phyloP scores from a whole-genome alignment of 2,797 vertebrate genomes.

The Microctenopoma lineatum region DNA sequence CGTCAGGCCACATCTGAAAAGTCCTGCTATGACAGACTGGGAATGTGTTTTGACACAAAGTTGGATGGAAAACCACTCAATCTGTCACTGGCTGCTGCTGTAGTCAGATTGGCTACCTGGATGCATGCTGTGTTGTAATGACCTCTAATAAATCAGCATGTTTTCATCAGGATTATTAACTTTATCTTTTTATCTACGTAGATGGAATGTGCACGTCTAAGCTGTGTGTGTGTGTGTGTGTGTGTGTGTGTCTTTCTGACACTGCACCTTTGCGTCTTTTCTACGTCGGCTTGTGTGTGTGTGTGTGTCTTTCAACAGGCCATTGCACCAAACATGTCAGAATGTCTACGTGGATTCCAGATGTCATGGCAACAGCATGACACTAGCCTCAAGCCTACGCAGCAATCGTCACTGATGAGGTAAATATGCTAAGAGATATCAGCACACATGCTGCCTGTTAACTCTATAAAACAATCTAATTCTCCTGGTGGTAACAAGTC shows the following conservation, averaged over 20 bases:
- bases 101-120: constrained; percentile 50
- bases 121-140: constrained; percentile 17
- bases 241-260: background rate
- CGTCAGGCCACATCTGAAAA: constrained; percentile 43
- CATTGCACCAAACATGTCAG: constrained; percentile 8
- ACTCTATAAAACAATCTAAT: background rate
- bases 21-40: constrained; percentile 12
- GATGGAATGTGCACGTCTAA: constrained; percentile 22
- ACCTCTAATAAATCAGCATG: constrained; percentile 48
- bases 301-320: constrained; percentile 19
- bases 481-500: constrained; percentile 20
- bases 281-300: background rate
- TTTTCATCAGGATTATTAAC: constrained; percentile 40
- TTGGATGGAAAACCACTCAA: constrained; percentile 38
- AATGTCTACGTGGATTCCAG: constrained; percentile 58
- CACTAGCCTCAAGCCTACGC: constrained; percentile 50
- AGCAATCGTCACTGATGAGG: constrained; percentile 50
- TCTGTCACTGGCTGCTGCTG: constrained; percentile 32
- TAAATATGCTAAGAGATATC: constrained; percentile 41
- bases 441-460: constrained; percentile 24
- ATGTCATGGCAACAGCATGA: constrained; percentile 74
- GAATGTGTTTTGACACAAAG: constrained; percentile 51
- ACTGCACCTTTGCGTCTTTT: background rate
- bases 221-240: background rate
- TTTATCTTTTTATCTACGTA: constrained; percentile 26